Percentiles rank a stretch among this genome's conserved stretches.
Conservation (phyloP, 2,113 vertebrate genomes). For the Malurus melanocephalus region DNA sequence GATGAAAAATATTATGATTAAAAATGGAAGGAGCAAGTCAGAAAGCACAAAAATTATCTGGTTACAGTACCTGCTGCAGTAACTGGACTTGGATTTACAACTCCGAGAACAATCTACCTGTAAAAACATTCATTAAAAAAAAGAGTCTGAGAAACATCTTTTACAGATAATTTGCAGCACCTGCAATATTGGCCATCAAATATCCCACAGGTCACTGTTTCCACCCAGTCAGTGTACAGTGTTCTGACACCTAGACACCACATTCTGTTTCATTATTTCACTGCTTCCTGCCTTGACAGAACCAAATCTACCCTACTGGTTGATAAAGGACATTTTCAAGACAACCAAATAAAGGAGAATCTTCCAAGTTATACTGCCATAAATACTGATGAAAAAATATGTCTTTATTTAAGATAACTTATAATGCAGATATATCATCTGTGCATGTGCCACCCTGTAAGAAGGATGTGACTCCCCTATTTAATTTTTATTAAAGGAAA, state of each 20-base stretch:
- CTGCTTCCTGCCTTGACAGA: neutral
- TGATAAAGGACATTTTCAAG: neutral
- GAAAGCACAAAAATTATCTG: neutral
- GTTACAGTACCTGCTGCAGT: neutral
- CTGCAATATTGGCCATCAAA: neutral
- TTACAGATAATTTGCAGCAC: neutral
- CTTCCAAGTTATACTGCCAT: neutral
- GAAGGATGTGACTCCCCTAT: fast-evolving
- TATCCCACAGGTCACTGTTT: neutral
- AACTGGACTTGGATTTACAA: neutral
- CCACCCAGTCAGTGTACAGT: fast-evolving
- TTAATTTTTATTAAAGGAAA: neutral
- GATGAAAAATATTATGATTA: neutral
- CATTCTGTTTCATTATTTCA: neutral
- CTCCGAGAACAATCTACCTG: neutral
- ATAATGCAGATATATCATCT: neutral
- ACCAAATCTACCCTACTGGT: neutral
- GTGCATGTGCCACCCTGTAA: neutral
- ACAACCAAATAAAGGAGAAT: neutral
- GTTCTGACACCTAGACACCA: fast-evolving
- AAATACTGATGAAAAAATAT: neutral
- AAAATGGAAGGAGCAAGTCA: neutral
- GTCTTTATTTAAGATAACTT: neutral
- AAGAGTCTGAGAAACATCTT: neutral
- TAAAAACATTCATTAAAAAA: neutral